Base-by-base conservation (phyloP, 1,140 invertebrate genomes). In the Anadara kagoshimensis region DNA sequence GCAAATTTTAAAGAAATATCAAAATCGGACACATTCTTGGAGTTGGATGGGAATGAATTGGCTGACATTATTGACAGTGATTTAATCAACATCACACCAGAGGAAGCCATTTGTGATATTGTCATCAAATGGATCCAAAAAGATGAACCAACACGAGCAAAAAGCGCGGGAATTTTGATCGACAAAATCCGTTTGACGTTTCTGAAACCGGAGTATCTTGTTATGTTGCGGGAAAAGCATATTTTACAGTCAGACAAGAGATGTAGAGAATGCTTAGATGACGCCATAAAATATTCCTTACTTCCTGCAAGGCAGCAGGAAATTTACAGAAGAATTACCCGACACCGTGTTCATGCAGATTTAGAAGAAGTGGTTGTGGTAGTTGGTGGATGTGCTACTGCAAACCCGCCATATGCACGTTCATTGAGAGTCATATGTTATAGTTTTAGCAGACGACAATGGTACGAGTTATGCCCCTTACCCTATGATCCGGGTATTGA, bases 401-500 rank as follows among this genome's bases (percentile, higher is more conserved):
- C 83, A 26, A 80, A 77, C 18, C 84, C 84, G 0, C 84, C 84
- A 7, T 86, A 86, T 65, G 70, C 81, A 41, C 69, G 84, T 47
- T 83, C 81, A 22, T 78, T 81, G 26, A 77, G 82, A 57, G 83
- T 84, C 5, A 75, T 79, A 18, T 82, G 78, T 11, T 86, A 82
- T 73, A 83, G 83, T 63, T 86, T 84, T 67, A 78, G 76, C n/a
- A 69, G 73, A 16, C 69, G 77, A 5, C 73, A 78, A 53, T 86
- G 84, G 84, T 86, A 67, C 56, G 78, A 78, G 54, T 53, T 86
- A 10, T 79, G 82, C 12, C 65, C 78, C 0, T 57, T 86, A 2
- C 84, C 84, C 1, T 84, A 81, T 68, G 84, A 86, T 63, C 84
- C 84, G 0, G 84, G 84, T 8, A 86, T 86, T 24, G 84, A 86